Evolutionary conservation across 2,888 invertebrate species (phyloP), one percentile per base, ranked within the genome.

Genomic region (Therioaphis trifolii): DNA sequence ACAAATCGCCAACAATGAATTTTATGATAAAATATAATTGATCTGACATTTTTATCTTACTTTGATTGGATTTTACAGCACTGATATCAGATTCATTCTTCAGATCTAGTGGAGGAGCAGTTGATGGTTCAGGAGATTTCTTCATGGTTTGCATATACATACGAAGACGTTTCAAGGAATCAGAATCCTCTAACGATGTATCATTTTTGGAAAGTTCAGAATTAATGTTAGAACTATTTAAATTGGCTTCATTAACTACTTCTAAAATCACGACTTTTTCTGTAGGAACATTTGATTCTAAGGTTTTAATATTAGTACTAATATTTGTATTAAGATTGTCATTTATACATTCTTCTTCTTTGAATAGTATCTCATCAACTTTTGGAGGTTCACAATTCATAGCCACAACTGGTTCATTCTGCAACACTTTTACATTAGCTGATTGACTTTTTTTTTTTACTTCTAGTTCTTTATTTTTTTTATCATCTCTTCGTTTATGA

Each of bases 401-500:
- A 15, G 7, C 24, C 7, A 55, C 18, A 40, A 5, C 27, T n/a
- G n/a, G n/a, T 12, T 68, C 68, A 68, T 68, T 24, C 4, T 52
- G 78, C 4, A 40, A 43, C 1, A 21, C 11, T 79, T 78, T 72
- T 15, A 52, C 3, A 80, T 15, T 69, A 11, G 72, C 21, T 40
- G 11, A 35, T 27, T 43, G 7, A 11, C 14, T 49, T 58, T 85
- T 77, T 43, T 74, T 84, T 49, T 75, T 71, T 15, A 21, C 7
- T 12, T 84, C 78, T n/a, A 43, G 27, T 29, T 85, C 76, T 79
- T 84, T 84, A 18, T 12, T 71, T 74, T 72, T 71, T 35, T 84
- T 71, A 14, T 74, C 55, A n/a, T 74, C 71, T 61, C 52, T 85
- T 84, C 61, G 61, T 72, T 77, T 85, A n/a, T 86, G 85, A 85